phyloP scores from a whole-genome alignment of 2,888 invertebrate genomes.

The Axea sp. region DNA sequence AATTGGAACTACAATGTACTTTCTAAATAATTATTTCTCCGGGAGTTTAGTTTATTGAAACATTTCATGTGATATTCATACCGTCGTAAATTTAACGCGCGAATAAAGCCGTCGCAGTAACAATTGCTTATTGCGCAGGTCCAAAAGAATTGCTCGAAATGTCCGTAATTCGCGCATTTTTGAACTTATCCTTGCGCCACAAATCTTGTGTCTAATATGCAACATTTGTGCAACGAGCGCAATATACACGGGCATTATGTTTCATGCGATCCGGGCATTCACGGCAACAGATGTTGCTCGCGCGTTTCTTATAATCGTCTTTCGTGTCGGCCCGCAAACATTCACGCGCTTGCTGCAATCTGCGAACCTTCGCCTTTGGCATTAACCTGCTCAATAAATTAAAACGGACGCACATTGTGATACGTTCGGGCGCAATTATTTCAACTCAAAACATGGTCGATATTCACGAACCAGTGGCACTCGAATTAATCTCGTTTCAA shows the following conservation, averaged over 20 bases:
- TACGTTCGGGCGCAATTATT: constrained; percentile 68
- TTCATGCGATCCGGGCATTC: constrained; percentile 63
- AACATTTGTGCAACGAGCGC: constrained; percentile 34
- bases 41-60: constrained; percentile 20
- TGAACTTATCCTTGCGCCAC: constrained; percentile 26
- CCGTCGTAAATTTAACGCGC: constrained; percentile 20
- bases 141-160: constrained; percentile 15
- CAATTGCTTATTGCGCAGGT: constrained; percentile 11
- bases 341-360: constrained; percentile 49
- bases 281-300: constrained; percentile 68
- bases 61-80: constrained; percentile 38
- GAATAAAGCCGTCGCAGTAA: constrained; percentile 4
- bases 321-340: constrained; percentile 57
- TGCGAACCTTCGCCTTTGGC: constrained; percentile 58
- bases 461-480: constrained; percentile 57
- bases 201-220: constrained; percentile 50
- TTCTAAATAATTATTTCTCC: constrained; percentile 25
- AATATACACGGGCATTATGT: constrained; percentile 52
- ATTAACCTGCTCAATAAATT: constrained; percentile 71
- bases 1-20: too few relatives aligned
- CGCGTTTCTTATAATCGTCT: constrained; percentile 70
- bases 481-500: constrained; percentile 53
- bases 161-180: constrained; percentile 29
- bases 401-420: constrained; percentile 68
- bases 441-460: constrained; percentile 67